Base-by-base conservation (phyloP, 2,113 vertebrate species). In the Pithys albifrons region DNA sequence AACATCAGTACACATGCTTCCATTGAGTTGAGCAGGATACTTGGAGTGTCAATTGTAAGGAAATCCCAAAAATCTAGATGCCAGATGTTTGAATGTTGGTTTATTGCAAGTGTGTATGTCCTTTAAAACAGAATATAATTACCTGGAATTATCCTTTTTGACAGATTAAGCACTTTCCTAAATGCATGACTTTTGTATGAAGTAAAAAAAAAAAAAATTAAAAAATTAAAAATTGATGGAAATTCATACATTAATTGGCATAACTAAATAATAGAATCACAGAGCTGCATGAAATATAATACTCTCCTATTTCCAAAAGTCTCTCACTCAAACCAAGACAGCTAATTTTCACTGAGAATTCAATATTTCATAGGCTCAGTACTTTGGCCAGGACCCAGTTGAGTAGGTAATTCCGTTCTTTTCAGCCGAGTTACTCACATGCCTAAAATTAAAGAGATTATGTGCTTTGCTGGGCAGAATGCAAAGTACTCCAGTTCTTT, bases 301-400 rank as follows among this genome's bases (percentile, higher is more conserved):
- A 85, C 39, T 76, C 49, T 94, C 39, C 43, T 54, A 22, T 90
- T 92, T 88, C 54, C 72, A 76, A 79, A 93, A 83, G n/a, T 65
- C 28, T 89, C 58, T 85, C 55, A 49, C 37, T 82, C 37, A 66
- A 67, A 65, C 70, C 74, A 96, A 93, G 74, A 65, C 54, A 90
- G n/a, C 31, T 85, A 94, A 88, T 85, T 88, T 88, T 91, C 54
- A 61, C 28, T 61, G 78, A 76, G 67, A 91, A 88, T 87, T 87
- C 85, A 75, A 6, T 85, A 83, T 43, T 90, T 76, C 49, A 33
- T n/a, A 72, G n/a, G 74, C 82, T 83, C 41, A 79, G 41, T 48
- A 61, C 85, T 85, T 92, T 85, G 81, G 48, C 69, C 29, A 75
- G 31, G 61, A 95, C 74, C 41, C 93, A 79, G 84, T 1, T 75